Evolutionary conservation across 1,140 invertebrate species (phyloP), one percentile per base, ranked within the genome.

Genomic region (Solen grandis): DNA sequence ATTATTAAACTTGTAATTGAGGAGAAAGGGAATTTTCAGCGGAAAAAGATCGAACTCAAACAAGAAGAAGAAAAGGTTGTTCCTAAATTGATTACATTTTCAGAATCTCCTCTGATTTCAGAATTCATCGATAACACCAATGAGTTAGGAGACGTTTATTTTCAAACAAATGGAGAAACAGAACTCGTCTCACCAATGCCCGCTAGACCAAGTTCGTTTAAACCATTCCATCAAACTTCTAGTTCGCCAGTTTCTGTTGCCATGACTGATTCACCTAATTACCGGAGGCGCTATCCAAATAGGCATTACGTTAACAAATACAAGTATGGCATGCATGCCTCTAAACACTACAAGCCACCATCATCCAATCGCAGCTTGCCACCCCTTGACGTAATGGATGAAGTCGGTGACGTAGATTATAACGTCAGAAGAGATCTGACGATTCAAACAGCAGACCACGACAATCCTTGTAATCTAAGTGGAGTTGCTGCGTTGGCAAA

Each of bases 261-360:
- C n/a, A n/a, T n/a, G n/a, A n/a, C n/a, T n/a, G n/a, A n/a, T n/a
- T n/a, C n/a, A n/a, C n/a, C n/a, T n/a, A n/a, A n/a, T n/a, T n/a
- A n/a, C n/a, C n/a, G n/a, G n/a, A n/a, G n/a, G n/a, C n/a, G n/a
- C n/a, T n/a, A n/a, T n/a, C n/a, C n/a, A n/a, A n/a, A n/a, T n/a
- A n/a, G n/a, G n/a, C n/a, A n/a, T n/a, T n/a, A n/a, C n/a, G n/a
- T n/a, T n/a, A n/a, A n/a, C n/a, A n/a, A 55, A 19, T 35, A 66
- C 31, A 76, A 76, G 35, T 78, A 78, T n/a, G 75, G 75, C 1
- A 59, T 78, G 14, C 63, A 78, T 55, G 54, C 38, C 16, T 78
- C 75, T 16, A 68, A 69, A 33, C 75, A 60, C 1, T 78, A 46
- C 41, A 46, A 46, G 8, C 8, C 41, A 10, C 19, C 41, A 8